These are phyloP conservation scores for Probosciger aterrimus DNA, from an alignment of 2,113 vertebrate species.

Conservation along the genomic window DNA sequence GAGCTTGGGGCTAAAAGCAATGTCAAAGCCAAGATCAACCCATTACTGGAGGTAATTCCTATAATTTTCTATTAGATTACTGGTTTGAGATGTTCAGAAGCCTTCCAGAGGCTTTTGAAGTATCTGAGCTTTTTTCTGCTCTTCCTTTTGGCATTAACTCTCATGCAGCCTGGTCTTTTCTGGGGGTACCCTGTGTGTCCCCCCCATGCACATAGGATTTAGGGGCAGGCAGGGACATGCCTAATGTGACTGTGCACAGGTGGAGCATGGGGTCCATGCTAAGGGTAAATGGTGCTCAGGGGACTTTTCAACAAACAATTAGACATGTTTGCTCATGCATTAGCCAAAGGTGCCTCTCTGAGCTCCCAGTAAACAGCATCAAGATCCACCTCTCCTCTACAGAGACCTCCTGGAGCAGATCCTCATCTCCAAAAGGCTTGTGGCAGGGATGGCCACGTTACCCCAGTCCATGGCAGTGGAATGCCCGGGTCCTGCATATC, in stretches of 20 bases:
- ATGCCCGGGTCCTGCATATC: background rate
- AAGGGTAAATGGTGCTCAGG: background rate
- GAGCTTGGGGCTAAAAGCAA: conserved; percentile 16
- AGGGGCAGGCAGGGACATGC: background rate
- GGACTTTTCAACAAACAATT: conserved; percentile 1
- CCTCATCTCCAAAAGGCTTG: background rate
- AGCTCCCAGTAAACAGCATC: background rate
- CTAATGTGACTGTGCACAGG: background rate
- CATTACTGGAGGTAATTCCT: conserved; percentile 21
- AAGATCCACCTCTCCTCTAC: background rate
- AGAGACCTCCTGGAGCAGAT: background rate
- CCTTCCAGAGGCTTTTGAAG: conserved; percentile 1
- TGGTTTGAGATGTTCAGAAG: background rate
- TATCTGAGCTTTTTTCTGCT: background rate
- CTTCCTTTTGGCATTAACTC: background rate
- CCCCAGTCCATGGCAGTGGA: background rate
- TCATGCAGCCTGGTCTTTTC: accelerated
- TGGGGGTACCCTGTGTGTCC: background rate
- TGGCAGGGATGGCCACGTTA: background rate
- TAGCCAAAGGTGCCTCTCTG: background rate
- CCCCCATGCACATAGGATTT: accelerated
- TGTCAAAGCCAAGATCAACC: background rate
- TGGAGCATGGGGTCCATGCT: accelerated
- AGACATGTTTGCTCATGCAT: conserved; percentile 36
- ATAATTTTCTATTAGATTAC: background rate